Evolutionary conservation across 2,888 invertebrate genomes (phyloP), one percentile per base, ranked within the genome.

Genomic region (Timema podura): DNA sequence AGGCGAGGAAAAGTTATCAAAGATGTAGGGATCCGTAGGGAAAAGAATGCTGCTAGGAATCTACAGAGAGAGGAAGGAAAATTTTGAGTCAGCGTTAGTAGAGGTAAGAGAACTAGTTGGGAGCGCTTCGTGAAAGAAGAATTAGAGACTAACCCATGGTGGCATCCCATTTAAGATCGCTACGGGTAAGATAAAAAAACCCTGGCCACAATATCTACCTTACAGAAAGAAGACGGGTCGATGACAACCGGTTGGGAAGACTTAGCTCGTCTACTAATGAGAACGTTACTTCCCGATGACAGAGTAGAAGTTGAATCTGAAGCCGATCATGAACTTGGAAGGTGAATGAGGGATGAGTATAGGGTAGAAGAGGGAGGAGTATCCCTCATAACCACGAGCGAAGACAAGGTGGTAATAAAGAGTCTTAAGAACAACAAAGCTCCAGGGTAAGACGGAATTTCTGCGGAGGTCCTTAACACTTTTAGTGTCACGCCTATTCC

Each of bases 101-200:
- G n/a, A 57, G n/a, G 16, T n/a, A 7, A 68, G 46, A 46, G 61
- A 45, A 46, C 16, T 48, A 44, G 13, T 5, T 66, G 66, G 66
- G 7, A 48, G 3, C 1, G 30, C 5, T 66, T 13, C 8, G 66
- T 66, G 5, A 8, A 46, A 5, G 5, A 57, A 5, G 9, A 6
- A 5, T 48, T 68, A n/a, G 15, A 6, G 6, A n/a, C 13, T 2
- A 47, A 68, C 46, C 46, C 59, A 11, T 68, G 68, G 68, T n/a
- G 68, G 59, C 8, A 45, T 13, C 9, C 68, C 59, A n/a, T 68
- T 47, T 44, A 67, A 54, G 15, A 54, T 67, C 7, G 30, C 30
- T 5, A 3, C 45, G 11, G 54, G 45, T 5, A 67, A 67, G 30
- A 30, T 30, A 30, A 30, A 30, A 30, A 30, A 9, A 1, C 11